These are phyloP conservation scores for Rallus crepitans DNA, from an alignment of 2,797 vertebrate species.

Conservation along the genomic window DNA sequence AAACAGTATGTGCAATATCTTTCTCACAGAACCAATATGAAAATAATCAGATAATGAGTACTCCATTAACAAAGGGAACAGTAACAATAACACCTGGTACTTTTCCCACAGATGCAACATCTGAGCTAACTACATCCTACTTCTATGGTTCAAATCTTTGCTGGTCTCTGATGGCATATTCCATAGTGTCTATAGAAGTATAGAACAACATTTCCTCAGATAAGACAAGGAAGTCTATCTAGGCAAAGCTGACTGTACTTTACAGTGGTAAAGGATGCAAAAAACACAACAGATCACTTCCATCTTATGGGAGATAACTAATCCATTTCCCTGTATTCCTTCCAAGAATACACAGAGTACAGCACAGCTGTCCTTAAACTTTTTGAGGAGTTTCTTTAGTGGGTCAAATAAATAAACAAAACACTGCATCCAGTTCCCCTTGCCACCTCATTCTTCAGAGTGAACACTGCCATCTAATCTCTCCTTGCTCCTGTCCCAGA, in stretches of 20 bases:
- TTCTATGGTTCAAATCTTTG: not conserved
- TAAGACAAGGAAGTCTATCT: not conserved
- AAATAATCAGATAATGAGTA: not conserved
- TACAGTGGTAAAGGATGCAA: not conserved
- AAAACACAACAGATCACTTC: not conserved
- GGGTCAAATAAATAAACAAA: not conserved
- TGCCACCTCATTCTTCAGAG: not conserved
- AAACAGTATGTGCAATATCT: not conserved
- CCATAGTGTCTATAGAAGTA: not conserved
- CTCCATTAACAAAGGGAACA: not conserved
- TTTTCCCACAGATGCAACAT: not conserved
- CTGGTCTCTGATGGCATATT: not conserved
- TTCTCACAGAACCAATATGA: not conserved
- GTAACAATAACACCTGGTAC: not conserved
- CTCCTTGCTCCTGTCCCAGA: not conserved
- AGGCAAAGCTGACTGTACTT: not conserved
- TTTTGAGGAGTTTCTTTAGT: not conserved
- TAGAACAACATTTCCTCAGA: not conserved
- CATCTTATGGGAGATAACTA: not conserved
- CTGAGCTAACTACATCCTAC: not conserved
- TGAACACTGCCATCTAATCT: not conserved
- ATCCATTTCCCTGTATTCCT: not conserved
- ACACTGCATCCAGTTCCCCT: not conserved
- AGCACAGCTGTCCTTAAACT: not conserved
- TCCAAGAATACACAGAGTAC: not conserved